phyloP scores from a whole-genome alignment of 2,888 invertebrate species.

The Lochmaea crataegi region DNA sequence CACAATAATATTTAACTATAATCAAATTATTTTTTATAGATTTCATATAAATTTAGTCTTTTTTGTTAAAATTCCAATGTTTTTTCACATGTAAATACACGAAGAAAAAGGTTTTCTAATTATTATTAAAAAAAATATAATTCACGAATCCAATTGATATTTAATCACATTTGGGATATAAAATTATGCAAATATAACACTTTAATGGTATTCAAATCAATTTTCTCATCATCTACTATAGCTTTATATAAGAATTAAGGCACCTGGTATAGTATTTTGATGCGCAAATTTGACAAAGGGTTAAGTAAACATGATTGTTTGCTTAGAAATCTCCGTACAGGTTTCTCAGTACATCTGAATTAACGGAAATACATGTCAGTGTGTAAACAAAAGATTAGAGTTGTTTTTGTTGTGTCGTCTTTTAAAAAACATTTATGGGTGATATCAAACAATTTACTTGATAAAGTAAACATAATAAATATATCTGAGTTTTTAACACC shows the following conservation, averaged over 20 bases:
- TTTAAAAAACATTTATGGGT: neutral
- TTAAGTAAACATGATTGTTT: neutral
- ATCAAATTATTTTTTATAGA: no score
- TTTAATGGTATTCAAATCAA: no score
- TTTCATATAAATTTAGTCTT: no score
- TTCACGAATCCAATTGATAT: no score
- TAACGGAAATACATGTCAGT: conserved; percentile 4
- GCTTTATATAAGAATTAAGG: neutral
- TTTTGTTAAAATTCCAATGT: no score
- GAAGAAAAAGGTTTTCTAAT: no score
- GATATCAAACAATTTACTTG: neutral
- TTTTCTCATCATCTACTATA: no score
- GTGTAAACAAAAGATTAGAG: neutral
- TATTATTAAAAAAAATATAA: no score
- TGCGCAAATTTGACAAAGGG: neutral
- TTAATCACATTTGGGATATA: no score
- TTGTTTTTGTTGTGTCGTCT: neutral
- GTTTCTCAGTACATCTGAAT: neutral
- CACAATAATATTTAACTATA: no score
- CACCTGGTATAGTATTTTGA: neutral
- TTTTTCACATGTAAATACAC: no score
- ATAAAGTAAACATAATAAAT: neutral
- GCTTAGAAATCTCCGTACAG: neutral
- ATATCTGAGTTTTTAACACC: neutral
- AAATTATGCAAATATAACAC: no score